These are phyloP conservation scores for Pseudopleuronectes americanus DNA, from an alignment of 2,797 vertebrate genomes.

Conservation along the genomic window DNA sequence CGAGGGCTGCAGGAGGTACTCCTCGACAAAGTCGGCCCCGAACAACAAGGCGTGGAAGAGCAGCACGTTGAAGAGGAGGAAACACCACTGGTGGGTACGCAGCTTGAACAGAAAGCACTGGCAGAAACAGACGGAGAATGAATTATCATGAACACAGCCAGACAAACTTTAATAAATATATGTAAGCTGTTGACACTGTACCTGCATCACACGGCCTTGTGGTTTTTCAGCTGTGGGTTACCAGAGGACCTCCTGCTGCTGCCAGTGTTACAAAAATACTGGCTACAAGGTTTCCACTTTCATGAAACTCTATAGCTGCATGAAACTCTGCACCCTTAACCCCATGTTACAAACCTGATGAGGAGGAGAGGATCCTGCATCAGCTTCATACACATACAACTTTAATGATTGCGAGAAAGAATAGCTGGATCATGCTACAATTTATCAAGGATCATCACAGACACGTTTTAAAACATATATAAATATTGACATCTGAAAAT, in stretches of 20 bases:
- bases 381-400: slow-evolving; percentile 51
- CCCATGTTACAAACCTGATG: slow-evolving; percentile 48
- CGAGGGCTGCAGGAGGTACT: slow-evolving; percentile 88
- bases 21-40: slow-evolving; percentile 91
- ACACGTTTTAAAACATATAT: too few species aligned
- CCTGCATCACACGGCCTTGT: slow-evolving; percentile 71
- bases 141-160: background rate
- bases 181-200: slow-evolving; percentile 39
- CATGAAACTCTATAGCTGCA: slow-evolving; percentile 63
- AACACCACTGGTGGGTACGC: slow-evolving; percentile 95
- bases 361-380: slow-evolving; percentile 39
- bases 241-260: slow-evolving; percentile 9
- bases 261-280: slow-evolving; percentile 41
- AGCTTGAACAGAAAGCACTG: slow-evolving; percentile 88
- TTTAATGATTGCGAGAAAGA: slow-evolving; percentile 57
- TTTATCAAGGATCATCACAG: background rate
- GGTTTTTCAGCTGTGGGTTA: slow-evolving; percentile 32
- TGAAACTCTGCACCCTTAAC: slow-evolving; percentile 65
- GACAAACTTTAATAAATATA: background rate
- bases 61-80: slow-evolving; percentile 90
- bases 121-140: slow-evolving; percentile 8
- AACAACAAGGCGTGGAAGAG: slow-evolving; percentile 93
- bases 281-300: slow-evolving; percentile 62
- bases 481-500: too few species aligned
- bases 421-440: background rate